phyloP scores from a whole-genome alignment of 2,888 invertebrate genomes.

The Dynastes maya region DNA sequence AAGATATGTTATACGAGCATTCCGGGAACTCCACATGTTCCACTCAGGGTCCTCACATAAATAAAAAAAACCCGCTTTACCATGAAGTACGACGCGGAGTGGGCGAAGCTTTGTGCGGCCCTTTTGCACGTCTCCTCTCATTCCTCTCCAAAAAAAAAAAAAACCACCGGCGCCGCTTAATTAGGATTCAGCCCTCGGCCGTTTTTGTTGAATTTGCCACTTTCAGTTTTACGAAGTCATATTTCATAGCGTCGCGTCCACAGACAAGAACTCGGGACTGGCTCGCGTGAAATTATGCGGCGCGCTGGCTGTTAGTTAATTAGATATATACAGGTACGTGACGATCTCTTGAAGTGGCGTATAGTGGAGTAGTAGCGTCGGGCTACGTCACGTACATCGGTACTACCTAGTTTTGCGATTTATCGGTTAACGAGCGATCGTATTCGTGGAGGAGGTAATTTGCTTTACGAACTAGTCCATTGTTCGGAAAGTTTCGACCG shows the following conservation, averaged over 20 bases:
- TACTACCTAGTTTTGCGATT: not conserved
- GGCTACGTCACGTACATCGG: slow-evolving; percentile 14
- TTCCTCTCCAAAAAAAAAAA: slow-evolving; percentile 5
- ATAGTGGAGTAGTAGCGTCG: not conserved
- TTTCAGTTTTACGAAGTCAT: slow-evolving; percentile 41
- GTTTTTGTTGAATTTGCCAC: slow-evolving; percentile 40
- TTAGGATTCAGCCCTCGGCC: slow-evolving; percentile 25
- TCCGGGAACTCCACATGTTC: no score
- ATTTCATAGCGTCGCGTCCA: slow-evolving; percentile 18
- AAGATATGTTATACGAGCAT: not conserved
- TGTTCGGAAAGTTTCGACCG: no score
- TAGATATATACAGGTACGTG: slow-evolving; percentile 34
- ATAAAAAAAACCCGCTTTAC: no score
- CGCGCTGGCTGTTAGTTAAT: slow-evolving; percentile 28
- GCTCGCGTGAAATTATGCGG: slow-evolving; percentile 33
- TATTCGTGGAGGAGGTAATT: not conserved
- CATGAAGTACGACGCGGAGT: no score
- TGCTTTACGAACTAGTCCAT: no score
- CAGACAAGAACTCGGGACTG: not conserved
- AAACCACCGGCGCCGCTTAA: not conserved
- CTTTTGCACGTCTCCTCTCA: not conserved
- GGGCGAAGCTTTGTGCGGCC: not conserved
- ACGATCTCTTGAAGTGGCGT: slow-evolving; percentile 26
- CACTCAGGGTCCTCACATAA: no score
- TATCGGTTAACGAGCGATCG: not conserved